Base-by-base conservation (phyloP, 2,113 vertebrate genomes). In the Anser brachyrhynchus region DNA sequence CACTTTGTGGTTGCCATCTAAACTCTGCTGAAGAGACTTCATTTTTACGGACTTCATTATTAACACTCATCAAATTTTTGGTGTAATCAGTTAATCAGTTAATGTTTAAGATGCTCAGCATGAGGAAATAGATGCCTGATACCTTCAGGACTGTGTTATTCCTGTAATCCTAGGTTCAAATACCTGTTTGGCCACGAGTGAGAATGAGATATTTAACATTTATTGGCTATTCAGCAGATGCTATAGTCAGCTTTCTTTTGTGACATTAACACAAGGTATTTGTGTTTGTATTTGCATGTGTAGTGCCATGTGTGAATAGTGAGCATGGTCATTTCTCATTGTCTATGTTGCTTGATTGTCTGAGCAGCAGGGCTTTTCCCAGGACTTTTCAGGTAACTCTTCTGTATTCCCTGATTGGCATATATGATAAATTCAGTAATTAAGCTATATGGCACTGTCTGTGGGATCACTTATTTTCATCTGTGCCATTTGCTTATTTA, bases 161-260 rank as follows among this genome's bases (percentile, higher is more conserved):
- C 18, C 17, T 10, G 10, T 85, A 92, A 72, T 5, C 16, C 22
- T 44, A 43, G 64, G 79, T 83, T 83, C 76, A 65, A 82, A 80
- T 57, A 13, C 25, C 22, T 83, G 29, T 28, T 80, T 49, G 41
- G 33, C 20, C 15, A 12, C 9, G 20, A 73, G 64, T 41, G 35
- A 65, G 39, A 55, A 75, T 41, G 28, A 67, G 52, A 41, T 44
- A 20, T 3, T 17, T 0, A 0, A 5, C 25, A 26, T 4, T 16
- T 79, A 26, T 8, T 17, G 43, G 19, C 58, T 88, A 8, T 16
- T 83, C 62, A 18, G 29, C 29, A 61, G 58, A 6, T 88, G 44
- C 49, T 61, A 6, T 9, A 65, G 46, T 80, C 41, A 76, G 15
- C 67, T 57, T 83, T 73, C n/a, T 54, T 89, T 44, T 84, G 13